Conservation (phyloP, 2,113 vertebrate species). For the Phycodurus eques region DNA sequence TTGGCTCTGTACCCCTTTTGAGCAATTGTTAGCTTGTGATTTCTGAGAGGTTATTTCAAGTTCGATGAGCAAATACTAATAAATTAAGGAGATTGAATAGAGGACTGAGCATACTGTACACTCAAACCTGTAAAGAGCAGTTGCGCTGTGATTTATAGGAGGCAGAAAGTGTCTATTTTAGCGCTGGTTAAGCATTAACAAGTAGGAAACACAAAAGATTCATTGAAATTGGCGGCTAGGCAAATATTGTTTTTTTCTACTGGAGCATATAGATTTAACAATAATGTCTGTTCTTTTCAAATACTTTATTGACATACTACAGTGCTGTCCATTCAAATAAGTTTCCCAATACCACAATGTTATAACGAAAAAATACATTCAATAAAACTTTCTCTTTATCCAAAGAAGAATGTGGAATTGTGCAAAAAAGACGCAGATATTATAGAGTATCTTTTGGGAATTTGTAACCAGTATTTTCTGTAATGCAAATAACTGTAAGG, state of each 20-base stretch:
- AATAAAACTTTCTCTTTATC: neutral
- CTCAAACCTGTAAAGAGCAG: constrained; percentile 11
- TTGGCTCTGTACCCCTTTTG: constrained; percentile 25
- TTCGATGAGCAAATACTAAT: constrained; percentile 36
- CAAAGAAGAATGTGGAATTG: neutral
- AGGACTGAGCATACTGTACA: constrained; percentile 30
- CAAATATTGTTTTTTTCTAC: constrained; percentile 14
- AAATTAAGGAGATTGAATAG: constrained; percentile 25
- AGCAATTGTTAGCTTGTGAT: constrained; percentile 48
- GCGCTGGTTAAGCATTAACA: constrained; percentile 56
- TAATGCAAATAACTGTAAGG: neutral
- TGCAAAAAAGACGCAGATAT: neutral
- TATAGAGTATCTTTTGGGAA: neutral
- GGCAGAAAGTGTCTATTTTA: constrained; percentile 45
- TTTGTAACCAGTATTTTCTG: neutral
- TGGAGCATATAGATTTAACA: constrained; percentile 21
- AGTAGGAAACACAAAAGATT: constrained; percentile 41
- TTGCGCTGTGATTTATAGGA: constrained; percentile 39
- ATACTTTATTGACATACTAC: constrained; percentile 23
- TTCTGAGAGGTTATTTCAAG: constrained; percentile 40
- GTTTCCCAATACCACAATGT: neutral
- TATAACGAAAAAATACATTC: neutral
- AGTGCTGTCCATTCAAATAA: constrained; percentile 12
- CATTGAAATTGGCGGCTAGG: constrained; percentile 24
- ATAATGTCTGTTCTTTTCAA: constrained; percentile 18